phyloP scores from a whole-genome alignment of 1,140 invertebrate species.

The Zophobas morio region DNA sequence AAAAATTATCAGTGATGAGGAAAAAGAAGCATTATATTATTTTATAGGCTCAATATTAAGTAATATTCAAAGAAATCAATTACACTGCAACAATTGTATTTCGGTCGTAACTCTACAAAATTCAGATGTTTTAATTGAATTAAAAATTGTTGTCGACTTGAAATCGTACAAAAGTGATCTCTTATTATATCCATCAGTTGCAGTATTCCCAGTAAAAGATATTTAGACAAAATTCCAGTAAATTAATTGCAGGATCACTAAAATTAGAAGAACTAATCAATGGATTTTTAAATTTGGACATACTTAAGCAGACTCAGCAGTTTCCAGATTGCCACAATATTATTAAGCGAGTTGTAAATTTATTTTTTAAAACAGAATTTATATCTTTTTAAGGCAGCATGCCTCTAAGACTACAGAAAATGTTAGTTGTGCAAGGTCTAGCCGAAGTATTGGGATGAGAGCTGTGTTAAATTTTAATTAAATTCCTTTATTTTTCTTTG shows the following conservation, averaged over 20 bases:
- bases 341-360: background rate
- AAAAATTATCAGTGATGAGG: background rate
- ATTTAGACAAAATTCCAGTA: background rate
- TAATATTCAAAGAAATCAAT: background rate
- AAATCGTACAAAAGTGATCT: background rate
- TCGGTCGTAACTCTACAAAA: background rate
- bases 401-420: background rate
- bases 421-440: background rate
- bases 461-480: background rate
- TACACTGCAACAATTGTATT: background rate
- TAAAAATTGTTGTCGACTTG: background rate
- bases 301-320: background rate
- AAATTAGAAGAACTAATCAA: background rate
- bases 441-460: background rate
- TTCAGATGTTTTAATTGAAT: background rate
- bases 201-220: background rate
- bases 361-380: background rate
- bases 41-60: background rate
- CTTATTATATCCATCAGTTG: background rate
- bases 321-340: background rate
- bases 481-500: background rate
- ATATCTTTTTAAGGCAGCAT: background rate
- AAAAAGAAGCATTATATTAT: background rate
- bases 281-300: background rate
- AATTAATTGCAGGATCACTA: background rate